phyloP scores from a whole-genome alignment of 2,888 invertebrate genomes.

The Athetis lepigone region DNA sequence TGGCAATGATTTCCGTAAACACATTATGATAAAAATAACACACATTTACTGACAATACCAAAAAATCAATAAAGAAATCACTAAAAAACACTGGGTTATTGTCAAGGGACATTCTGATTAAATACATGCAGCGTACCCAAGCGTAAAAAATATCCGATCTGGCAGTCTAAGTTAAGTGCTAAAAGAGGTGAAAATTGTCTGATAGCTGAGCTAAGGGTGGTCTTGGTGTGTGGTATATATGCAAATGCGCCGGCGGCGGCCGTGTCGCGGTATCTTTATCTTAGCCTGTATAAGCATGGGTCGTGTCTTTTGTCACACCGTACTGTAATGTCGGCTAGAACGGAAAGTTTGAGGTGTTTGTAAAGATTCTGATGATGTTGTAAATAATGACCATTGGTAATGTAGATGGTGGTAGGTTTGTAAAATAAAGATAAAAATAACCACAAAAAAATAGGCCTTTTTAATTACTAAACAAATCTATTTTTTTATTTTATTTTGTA shows the following conservation, averaged over 20 bases:
- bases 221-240: slow-evolving; percentile 86
- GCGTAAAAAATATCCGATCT: slow-evolving; percentile 36
- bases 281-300: slow-evolving; percentile 59
- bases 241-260: slow-evolving; percentile 79
- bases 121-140: slow-evolving; percentile 11
- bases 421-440: neutral
- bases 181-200: slow-evolving; percentile 67
- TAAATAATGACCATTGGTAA: neutral
- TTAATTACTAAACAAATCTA: no score
- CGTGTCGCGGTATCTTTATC: slow-evolving; percentile 85
- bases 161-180: slow-evolving; percentile 31
- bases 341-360: slow-evolving; percentile 2
- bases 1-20: no score
- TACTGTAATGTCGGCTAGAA: slow-evolving; percentile 51
- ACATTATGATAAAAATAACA: no score
- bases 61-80: no score
- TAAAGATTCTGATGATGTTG: neutral
- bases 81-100: neutral
- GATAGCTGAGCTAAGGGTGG: slow-evolving; percentile 73
- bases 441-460: no score
- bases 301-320: slow-evolving; percentile 74
- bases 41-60: no score
- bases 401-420: neutral
- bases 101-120: slow-evolving; percentile 9
- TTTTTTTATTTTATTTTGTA: no score